A percentile compares a stretch with the other conserved stretches of the same genome.
phyloP scores from a whole-genome alignment of 2,888 invertebrate species.

The Xylota segnis region DNA sequence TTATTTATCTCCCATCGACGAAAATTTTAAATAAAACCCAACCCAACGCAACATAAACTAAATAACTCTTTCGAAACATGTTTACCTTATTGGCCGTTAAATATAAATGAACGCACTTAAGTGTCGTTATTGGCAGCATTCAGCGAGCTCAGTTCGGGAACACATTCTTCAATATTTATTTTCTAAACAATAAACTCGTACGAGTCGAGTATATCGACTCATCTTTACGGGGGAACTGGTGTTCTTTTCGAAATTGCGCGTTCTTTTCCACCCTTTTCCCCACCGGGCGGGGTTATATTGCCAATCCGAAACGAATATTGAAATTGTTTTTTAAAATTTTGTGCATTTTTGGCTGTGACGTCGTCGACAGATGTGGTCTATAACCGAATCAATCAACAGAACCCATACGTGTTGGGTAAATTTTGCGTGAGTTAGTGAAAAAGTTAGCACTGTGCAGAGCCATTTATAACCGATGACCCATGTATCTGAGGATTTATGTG shows the following conservation, averaged over 20 bases:
- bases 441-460: too few relatives aligned
- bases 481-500: not conserved
- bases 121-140: conserved; percentile 1
- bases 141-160: conserved; percentile 1
- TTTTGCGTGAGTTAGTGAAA: not conserved
- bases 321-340: not conserved
- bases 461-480: not conserved
- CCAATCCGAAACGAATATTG: not conserved
- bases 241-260: not conserved
- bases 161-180: conserved; percentile 6
- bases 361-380: not conserved
- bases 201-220: not conserved
- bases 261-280: not conserved
- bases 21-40: not conserved
- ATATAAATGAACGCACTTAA: conserved; percentile 16
- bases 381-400: not conserved
- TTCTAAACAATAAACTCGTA: not conserved
- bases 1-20: not conserved
- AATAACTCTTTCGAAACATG: conserved; percentile 27
- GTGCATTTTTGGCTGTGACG: not conserved
- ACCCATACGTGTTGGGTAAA: not conserved
- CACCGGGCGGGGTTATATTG: not conserved
- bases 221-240: not conserved
- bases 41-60: not conserved
- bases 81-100: conserved; percentile 20